These are phyloP conservation scores for Lordiphosa collinella DNA, from an alignment of 1,140 invertebrate genomes.

Conservation along the genomic window DNA sequence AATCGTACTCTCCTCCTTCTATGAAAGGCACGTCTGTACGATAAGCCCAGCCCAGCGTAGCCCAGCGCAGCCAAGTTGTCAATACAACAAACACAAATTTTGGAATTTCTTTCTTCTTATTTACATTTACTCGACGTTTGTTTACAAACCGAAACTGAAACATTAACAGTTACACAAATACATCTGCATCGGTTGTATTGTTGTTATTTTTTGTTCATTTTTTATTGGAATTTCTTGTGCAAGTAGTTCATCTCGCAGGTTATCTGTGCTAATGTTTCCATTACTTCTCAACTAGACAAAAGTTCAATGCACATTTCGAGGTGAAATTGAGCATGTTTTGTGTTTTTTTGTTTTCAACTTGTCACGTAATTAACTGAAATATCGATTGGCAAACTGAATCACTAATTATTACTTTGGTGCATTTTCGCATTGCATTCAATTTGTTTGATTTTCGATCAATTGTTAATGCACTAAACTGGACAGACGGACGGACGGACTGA, in stretches of 20 bases:
- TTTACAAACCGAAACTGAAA: constrained; percentile 48
- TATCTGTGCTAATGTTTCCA: constrained; percentile 18
- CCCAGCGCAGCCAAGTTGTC: constrained; percentile 51
- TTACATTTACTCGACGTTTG: constrained; percentile 55
- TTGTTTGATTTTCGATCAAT: constrained; percentile 22
- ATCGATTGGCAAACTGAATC: constrained; percentile 19
- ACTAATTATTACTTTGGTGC: constrained; percentile 16
- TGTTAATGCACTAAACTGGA: constrained; percentile 28
- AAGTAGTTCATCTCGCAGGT: constrained; percentile 31
- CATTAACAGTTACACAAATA: constrained; percentile 28
- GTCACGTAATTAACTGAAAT: constrained; percentile 63
- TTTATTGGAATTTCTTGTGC: background rate
- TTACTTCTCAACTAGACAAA: constrained; percentile 29
- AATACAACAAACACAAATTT: constrained; percentile 55
- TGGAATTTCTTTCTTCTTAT: constrained; percentile 35
- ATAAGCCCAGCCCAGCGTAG: constrained; percentile 64
- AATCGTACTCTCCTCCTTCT: background rate
- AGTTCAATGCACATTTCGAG: constrained; percentile 73
- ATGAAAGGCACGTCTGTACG: background rate
- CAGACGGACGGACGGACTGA: constrained; percentile 27
- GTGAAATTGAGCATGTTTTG: too few relatives aligned
- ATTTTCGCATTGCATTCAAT: constrained; percentile 36
- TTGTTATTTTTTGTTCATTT: too few relatives aligned
- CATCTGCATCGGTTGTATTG: constrained; percentile 6
- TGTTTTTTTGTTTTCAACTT: too few relatives aligned